These are phyloP conservation scores for Cremastinae sp. DNA, from an alignment of 2,888 invertebrate genomes.

Conservation along the genomic window DNA sequence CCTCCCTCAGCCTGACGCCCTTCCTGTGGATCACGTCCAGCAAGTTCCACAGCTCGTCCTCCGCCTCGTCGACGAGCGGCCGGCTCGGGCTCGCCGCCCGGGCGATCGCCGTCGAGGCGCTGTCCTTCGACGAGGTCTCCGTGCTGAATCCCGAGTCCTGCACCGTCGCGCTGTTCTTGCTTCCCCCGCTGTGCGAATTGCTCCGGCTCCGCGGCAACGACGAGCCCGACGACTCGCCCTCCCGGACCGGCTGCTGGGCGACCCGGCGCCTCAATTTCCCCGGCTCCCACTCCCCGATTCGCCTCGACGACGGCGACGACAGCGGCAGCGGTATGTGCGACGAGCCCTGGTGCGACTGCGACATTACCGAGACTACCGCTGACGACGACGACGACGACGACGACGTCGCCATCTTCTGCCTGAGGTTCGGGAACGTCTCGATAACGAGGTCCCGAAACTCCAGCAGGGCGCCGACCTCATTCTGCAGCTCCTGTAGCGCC, in stretches of 20 bases:
- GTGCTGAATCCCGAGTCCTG: slow-evolving; percentile 95
- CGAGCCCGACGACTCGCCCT: slow-evolving; percentile 74
- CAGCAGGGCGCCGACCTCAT: slow-evolving; percentile 94
- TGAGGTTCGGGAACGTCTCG: slow-evolving; percentile 95
- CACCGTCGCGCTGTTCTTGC: slow-evolving; percentile 85
- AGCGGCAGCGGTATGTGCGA: slow-evolving; percentile 78
- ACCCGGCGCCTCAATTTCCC: slow-evolving; percentile 88
- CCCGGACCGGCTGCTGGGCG: slow-evolving; percentile 67
- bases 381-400: slow-evolving; percentile 81
- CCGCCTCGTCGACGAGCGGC: slow-evolving; percentile 82
- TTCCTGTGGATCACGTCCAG: slow-evolving; percentile 93
- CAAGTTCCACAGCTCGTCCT: slow-evolving; percentile 92
- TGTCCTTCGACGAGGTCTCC: slow-evolving; percentile 91
- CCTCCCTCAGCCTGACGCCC: slow-evolving; percentile 86
- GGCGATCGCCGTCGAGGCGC: slow-evolving; percentile 84
- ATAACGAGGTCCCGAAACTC: slow-evolving; percentile 97
- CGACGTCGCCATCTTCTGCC: slow-evolving; percentile 91
- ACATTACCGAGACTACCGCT: slow-evolving; percentile 81
- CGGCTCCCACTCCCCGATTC: slow-evolving; percentile 88
- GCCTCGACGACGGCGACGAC: slow-evolving; percentile 78
- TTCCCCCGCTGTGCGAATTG: slow-evolving; percentile 84
- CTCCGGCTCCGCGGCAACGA: slow-evolving; percentile 84
- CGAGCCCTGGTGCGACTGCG: slow-evolving; percentile 80
- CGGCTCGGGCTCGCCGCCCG: slow-evolving; percentile 76
- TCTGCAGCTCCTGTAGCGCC: slow-evolving; percentile 94